phyloP scores from a whole-genome alignment of 2,113 vertebrate genomes.

The Paradoxurus hermaphroditus region DNA sequence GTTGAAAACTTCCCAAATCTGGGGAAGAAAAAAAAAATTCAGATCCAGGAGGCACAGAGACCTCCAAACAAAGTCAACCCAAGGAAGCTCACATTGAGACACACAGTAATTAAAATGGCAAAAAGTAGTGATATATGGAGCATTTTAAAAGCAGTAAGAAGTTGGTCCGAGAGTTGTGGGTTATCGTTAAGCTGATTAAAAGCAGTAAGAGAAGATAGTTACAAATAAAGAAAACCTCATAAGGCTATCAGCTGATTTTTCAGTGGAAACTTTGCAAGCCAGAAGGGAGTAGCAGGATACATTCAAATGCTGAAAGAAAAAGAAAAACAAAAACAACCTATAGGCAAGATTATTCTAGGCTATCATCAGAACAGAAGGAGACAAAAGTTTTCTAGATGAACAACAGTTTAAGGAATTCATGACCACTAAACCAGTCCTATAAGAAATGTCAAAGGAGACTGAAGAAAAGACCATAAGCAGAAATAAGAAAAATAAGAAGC shows the following conservation, averaged over 20 bases:
- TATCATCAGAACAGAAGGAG: not conserved
- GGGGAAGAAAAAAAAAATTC: not conserved
- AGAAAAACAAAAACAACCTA: not conserved
- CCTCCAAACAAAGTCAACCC: not conserved
- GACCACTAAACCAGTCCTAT: too few species aligned
- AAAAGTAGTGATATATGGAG: not conserved
- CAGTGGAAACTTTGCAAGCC: not conserved
- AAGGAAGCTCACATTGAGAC: not conserved
- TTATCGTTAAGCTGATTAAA: too few species aligned
- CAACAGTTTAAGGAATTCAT: too few species aligned
- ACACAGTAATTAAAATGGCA: not conserved
- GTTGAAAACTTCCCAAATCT: not conserved
- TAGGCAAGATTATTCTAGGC: not conserved
- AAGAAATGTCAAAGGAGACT: too few species aligned
- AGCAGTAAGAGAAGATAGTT: not conserved
- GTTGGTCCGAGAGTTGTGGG: too few species aligned
- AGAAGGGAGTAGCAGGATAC: not conserved
- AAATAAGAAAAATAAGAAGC: too few species aligned
- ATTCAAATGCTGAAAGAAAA: not conserved
- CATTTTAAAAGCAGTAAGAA: not conserved
- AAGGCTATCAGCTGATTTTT: not conserved
- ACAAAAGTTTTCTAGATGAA: too few species aligned
- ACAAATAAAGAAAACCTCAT: not conserved
- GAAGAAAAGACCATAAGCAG: too few species aligned
- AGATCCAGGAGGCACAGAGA: not conserved